Conservation (phyloP, 2,888 invertebrate genomes). For the Pristionchus maxplancki region DNA sequence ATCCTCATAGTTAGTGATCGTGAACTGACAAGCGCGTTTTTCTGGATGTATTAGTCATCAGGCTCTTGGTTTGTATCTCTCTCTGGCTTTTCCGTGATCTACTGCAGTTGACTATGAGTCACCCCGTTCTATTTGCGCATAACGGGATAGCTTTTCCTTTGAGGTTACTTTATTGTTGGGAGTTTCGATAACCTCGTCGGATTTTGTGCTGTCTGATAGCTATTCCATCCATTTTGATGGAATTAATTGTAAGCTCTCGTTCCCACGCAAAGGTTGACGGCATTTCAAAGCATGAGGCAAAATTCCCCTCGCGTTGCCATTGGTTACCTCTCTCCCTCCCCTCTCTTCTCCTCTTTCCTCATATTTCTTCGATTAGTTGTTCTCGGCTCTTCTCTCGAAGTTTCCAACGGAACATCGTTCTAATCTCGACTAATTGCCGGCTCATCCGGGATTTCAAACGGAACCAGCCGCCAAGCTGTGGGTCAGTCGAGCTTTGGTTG, state of each 20-base stretch:
- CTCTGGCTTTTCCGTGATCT: background rate
- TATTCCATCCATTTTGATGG: background rate
- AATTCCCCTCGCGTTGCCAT: background rate
- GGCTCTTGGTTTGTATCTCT: background rate
- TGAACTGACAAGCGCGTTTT: background rate
- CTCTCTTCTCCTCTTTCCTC: background rate
- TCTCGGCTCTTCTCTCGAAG: too few relatives aligned
- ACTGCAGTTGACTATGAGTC: conserved; percentile 18
- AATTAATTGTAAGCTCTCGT: background rate
- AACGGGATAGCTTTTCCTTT: background rate
- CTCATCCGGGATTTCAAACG: background rate
- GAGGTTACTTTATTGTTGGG: background rate
- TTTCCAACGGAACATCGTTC: background rate
- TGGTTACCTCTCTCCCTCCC: background rate
- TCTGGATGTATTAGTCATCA: background rate
- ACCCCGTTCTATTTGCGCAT: conserved; percentile 24
- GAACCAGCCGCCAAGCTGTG: conserved; percentile 11
- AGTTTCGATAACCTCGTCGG: background rate
- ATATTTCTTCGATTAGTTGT: conserved; percentile 33
- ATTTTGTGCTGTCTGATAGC: background rate
- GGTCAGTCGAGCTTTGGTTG: background rate
- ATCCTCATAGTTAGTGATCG: too few relatives aligned
- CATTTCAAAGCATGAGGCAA: background rate
- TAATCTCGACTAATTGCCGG: background rate
- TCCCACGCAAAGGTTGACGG: background rate